Conservation (phyloP, 2,888 invertebrate species). For the Nycteola revayana region DNA sequence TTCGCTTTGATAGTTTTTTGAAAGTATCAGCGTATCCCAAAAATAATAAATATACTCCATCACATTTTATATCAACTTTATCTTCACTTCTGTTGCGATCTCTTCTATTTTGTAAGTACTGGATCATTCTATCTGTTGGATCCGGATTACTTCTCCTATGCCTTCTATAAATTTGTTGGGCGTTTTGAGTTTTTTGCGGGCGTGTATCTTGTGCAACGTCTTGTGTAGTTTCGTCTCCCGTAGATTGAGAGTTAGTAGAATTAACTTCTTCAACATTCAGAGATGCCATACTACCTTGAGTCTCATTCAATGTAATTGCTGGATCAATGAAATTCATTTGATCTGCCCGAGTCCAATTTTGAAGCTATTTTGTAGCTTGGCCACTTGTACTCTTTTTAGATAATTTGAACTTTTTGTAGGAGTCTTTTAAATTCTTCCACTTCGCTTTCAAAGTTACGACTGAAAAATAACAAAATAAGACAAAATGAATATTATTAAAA, state of each 20-base stretch:
- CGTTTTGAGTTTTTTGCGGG: constrained; percentile 18
- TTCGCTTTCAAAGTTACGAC: constrained; percentile 6
- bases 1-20: constrained; percentile 15
- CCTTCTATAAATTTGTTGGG: constrained; percentile 21
- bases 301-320: constrained; percentile 15
- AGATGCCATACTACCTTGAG: constrained; percentile 16
- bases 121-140: constrained; percentile 18
- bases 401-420: constrained; percentile 4
- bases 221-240: constrained; percentile 11
- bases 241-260: constrained; percentile 15
- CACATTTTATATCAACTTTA: constrained; percentile 18
- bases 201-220: constrained; percentile 13
- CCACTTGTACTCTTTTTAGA: not conserved
- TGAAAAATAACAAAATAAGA: constrained; percentile 6
- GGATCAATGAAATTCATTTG: constrained; percentile 20
- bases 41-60: constrained; percentile 17
- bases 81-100: constrained; percentile 15
- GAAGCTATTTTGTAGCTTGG: constrained; percentile 10
- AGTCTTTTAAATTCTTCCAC: constrained; percentile 8
- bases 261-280: constrained; percentile 14
- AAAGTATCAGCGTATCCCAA: constrained; percentile 11
- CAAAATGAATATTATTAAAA: constrained; percentile 1
- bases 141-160: constrained; percentile 20
- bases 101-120: constrained; percentile 22
- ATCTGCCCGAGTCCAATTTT: constrained; percentile 19